Conservation (phyloP, 1,140 invertebrate genomes). For the Drosophila repletoides region DNA sequence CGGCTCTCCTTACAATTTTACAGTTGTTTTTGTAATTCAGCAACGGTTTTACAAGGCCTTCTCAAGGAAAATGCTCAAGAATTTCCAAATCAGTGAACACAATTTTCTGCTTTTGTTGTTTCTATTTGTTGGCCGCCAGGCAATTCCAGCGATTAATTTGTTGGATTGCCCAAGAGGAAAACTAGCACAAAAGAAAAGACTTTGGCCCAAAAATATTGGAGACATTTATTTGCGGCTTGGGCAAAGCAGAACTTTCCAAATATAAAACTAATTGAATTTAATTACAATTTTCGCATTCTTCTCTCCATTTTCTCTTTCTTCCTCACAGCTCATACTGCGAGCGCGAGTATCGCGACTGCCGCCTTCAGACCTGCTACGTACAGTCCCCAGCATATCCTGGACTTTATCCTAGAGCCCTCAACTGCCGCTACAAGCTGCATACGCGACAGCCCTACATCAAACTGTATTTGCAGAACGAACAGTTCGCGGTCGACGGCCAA, state of each 20-base stretch:
- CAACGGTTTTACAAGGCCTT: conserved; percentile 57
- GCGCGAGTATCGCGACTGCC: conserved; percentile 91
- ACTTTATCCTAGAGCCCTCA: conserved; percentile 93
- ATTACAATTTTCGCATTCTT: conserved; percentile 56
- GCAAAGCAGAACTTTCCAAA: conserved; percentile 13
- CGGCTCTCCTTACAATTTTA: conserved; percentile 27
- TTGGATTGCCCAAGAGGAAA: conserved; percentile 30
- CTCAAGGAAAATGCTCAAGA: conserved; percentile 18
- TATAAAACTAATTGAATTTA: conserved; percentile 66
- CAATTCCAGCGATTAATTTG: conserved; percentile 59
- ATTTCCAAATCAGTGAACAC: conserved; percentile 78
- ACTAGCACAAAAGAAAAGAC: not conserved
- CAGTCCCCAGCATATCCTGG: conserved; percentile 96
- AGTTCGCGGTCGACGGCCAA: conserved; percentile 96
- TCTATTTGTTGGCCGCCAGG: conserved; percentile 24
- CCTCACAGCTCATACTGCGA: conserved; percentile 91
- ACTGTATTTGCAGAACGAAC: conserved; percentile 95
- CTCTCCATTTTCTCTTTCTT: not conserved
- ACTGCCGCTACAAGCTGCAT: conserved; percentile 94
- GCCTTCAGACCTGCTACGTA: conserved; percentile 95
- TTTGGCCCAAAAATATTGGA: not conserved
- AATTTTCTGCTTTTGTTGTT: conserved; percentile 78
- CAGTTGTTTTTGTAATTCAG: conserved; percentile 63
- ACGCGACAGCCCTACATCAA: conserved; percentile 94
- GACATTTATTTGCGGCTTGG: conserved; percentile 50